phyloP scores from a whole-genome alignment of 2,797 vertebrate species.

The Paedocypris micromegethes region DNA sequence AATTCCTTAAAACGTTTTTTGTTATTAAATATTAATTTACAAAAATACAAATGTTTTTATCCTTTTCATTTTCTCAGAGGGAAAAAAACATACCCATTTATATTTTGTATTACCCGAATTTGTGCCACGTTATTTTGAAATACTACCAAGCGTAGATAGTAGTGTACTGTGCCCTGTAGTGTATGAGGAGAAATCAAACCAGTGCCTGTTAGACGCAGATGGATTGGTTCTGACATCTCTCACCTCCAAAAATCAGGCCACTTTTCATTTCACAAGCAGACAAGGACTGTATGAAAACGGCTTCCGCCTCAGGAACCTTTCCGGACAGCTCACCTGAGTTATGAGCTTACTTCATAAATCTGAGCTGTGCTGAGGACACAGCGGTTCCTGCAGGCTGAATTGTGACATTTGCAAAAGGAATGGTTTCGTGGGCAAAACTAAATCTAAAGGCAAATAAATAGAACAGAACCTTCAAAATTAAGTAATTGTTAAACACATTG shows the following conservation, averaged over 20 bases:
- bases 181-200: no score
- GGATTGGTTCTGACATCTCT: neutral
- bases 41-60: no score
- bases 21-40: no score
- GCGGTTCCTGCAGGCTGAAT: constrained; percentile 38
- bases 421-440: constrained; percentile 22
- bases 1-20: no score
- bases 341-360: constrained; percentile 33
- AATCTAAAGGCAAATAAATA: constrained; percentile 29
- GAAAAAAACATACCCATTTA: no score
- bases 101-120: no score
- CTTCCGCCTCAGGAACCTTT: neutral
- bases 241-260: neutral
- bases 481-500: constrained; percentile 9
- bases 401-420: constrained; percentile 54
- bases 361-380: constrained; percentile 37
- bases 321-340: constrained; percentile 8
- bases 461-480: constrained; percentile 50
- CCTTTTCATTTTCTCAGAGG: no score
- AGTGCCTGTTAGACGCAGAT: no score
- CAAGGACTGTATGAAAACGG: neutral
- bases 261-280: neutral
- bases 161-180: no score
- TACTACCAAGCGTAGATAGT: no score
- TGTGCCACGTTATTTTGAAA: no score